Conservation (phyloP, 1,140 invertebrate genomes). For the Orchesella cincta region DNA sequence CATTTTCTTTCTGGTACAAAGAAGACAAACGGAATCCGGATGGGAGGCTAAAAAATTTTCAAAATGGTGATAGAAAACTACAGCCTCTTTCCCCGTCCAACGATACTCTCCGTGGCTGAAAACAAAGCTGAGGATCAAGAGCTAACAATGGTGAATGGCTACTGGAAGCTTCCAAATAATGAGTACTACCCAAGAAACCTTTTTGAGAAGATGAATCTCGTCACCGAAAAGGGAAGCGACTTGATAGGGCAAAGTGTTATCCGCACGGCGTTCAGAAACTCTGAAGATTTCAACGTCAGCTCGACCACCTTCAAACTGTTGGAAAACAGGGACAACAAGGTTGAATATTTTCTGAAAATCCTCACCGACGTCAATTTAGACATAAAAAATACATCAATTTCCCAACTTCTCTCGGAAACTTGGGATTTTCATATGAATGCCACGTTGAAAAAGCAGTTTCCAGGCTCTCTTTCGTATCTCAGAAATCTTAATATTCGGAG, state of each 20-base stretch:
- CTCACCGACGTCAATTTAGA: slow-evolving; percentile 1
- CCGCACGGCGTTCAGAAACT: slow-evolving; percentile 30
- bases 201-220: slow-evolving; percentile 31
- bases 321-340: slow-evolving; percentile 12
- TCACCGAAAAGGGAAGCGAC: background rate
- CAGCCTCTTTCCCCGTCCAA: slow-evolving; percentile 35
- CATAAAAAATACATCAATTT: slow-evolving; percentile 16
- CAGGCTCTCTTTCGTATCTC: slow-evolving; percentile 25
- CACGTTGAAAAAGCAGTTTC: slow-evolving; percentile 25
- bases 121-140: slow-evolving; percentile 29
- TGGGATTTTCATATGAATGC: background rate
- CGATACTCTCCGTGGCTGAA: slow-evolving; percentile 18
- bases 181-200: slow-evolving; percentile 39
- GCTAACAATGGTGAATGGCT: slow-evolving; percentile 25
- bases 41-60: background rate
- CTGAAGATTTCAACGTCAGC: slow-evolving; percentile 23
- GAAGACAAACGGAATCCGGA: background rate
- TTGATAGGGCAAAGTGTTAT: slow-evolving; percentile 25
- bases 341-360: slow-evolving; percentile 11
- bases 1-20: slow-evolving; percentile 33
- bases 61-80: slow-evolving; percentile 30
- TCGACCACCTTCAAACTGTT: background rate
- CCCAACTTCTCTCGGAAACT: background rate
- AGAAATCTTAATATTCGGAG: slow-evolving; percentile 31
- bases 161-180: slow-evolving; percentile 34